phyloP scores from a whole-genome alignment of 2,113 vertebrate species.

The Leiothrix lutea region DNA sequence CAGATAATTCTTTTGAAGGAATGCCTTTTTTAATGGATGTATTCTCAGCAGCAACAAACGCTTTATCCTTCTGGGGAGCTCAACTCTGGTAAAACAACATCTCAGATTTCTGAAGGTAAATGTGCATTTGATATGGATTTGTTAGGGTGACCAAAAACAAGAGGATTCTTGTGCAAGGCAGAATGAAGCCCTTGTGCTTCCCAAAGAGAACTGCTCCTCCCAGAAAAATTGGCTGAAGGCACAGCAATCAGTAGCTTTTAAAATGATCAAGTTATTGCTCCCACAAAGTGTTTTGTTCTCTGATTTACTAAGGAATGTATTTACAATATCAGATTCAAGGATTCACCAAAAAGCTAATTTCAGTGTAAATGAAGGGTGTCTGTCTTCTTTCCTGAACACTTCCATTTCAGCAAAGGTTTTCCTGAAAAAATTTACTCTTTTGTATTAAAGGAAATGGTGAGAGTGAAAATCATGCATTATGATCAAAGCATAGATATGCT shows the following conservation, averaged over 20 bases:
- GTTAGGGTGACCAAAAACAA: neutral
- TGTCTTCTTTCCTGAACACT: neutral
- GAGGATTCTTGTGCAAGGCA: slow-evolving; percentile 9
- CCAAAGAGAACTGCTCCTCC: neutral
- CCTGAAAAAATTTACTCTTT: neutral
- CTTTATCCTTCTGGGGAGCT: neutral
- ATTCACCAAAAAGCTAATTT: neutral
- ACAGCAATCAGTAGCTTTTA: neutral
- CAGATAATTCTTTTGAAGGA: neutral
- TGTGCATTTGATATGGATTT: neutral
- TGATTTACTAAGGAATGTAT: neutral
- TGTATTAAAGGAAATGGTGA: neutral
- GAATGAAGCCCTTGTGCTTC: neutral
- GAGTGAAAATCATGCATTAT: neutral
- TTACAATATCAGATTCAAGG: neutral
- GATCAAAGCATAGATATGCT: neutral
- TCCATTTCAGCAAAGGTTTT: neutral
- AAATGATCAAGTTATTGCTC: neutral
- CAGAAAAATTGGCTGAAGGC: neutral
- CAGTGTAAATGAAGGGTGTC: neutral
- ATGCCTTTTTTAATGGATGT: neutral
- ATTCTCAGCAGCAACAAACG: neutral
- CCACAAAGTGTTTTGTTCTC: neutral
- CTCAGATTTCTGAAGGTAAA: slow-evolving; percentile 26
- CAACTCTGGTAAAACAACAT: neutral